These are phyloP conservation scores for Mamestra configurata DNA, from an alignment of 1,140 invertebrate species.

Conservation along the genomic window DNA sequence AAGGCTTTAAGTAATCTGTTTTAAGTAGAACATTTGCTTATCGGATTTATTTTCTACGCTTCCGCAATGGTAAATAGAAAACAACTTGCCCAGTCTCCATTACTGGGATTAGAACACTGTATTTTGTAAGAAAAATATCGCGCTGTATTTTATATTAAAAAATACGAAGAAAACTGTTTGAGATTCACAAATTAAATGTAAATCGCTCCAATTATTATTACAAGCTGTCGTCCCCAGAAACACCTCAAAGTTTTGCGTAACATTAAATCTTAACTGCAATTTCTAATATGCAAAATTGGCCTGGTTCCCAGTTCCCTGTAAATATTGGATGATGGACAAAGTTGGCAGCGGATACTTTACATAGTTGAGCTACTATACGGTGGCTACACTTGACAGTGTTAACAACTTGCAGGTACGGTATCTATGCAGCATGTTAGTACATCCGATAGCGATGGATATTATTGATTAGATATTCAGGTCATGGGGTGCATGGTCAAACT, in stretches of 20 bases:
- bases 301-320: slow-evolving; percentile 17
- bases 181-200: slow-evolving; percentile 38
- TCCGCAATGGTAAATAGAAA: neutral
- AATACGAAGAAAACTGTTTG: neutral
- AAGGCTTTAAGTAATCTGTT: no score
- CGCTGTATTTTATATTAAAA: neutral
- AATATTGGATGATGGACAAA: slow-evolving; percentile 23
- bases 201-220: slow-evolving; percentile 28
- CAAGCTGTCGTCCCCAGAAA: slow-evolving; percentile 29
- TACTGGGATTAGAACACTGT: neutral
- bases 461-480: no score
- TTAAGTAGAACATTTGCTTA: neutral
- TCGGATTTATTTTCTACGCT: neutral
- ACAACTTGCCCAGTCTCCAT: neutral
- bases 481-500: no score
- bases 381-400: neutral
- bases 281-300: slow-evolving; percentile 42
- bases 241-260: slow-evolving; percentile 17
- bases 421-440: no score
- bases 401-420: no score
- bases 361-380: neutral
- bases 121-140: neutral
- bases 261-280: slow-evolving; percentile 41
- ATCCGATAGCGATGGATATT: no score
- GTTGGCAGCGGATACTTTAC: neutral